A percentile compares a stretch with the other conserved stretches of the same genome.
Conservation (phyloP, 1,140 invertebrate genomes). For the Leptinotarsa lineolata region DNA sequence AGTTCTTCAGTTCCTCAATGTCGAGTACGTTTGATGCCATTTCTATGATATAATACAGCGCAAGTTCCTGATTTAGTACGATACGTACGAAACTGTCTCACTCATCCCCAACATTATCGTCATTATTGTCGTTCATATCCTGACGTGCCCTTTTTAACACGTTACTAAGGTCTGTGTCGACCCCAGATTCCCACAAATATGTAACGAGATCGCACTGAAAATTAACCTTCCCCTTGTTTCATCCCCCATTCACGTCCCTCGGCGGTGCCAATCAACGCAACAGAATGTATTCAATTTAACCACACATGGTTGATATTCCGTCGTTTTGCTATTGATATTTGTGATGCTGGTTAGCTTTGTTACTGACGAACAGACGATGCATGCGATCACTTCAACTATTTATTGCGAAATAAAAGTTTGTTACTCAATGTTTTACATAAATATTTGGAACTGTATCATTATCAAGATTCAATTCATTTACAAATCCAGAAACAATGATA, state of each 20-base stretch:
- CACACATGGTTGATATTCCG: conserved; percentile 24
- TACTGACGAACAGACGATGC: neutral
- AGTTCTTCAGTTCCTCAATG: no score
- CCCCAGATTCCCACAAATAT: conserved; percentile 22
- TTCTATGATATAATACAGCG: no score
- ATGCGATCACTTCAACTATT: neutral
- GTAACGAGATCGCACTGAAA: conserved; percentile 22
- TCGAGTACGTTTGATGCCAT: no score
- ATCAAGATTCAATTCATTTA: no score
- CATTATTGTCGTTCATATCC: conserved; percentile 15
- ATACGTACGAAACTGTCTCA: neutral
- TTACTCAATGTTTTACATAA: no score
- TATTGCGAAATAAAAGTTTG: neutral
- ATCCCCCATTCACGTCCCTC: conserved; percentile 22
- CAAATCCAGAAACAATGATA: no score
- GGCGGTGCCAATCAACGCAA: conserved; percentile 23
- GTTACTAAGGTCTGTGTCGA: conserved; percentile 25
- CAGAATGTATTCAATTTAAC: conserved; percentile 23
- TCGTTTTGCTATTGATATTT: conserved; percentile 16
- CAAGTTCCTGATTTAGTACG: no score
- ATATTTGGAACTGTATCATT: no score
- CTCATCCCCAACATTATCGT: neutral
- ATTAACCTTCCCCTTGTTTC: conserved; percentile 29
- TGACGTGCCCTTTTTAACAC: conserved; percentile 28
- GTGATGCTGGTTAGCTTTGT: conserved; percentile 9